Conservation (phyloP, 2,888 invertebrate species). For the Hemaris fuciformis region DNA sequence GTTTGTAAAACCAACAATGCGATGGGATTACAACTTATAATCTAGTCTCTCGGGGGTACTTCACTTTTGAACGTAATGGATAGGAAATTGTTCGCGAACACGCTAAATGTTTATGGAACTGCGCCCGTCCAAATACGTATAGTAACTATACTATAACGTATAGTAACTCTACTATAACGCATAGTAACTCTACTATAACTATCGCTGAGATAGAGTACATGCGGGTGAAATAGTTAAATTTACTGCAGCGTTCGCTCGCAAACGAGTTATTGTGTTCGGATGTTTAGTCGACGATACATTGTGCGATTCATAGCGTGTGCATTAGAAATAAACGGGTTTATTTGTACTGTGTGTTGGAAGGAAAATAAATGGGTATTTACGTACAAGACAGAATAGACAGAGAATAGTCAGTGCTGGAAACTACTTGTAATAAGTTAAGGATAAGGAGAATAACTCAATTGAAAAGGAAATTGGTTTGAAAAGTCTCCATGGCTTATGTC, state of each 20-base stretch:
- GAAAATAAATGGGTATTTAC: background rate
- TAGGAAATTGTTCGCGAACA: slow-evolving; percentile 36
- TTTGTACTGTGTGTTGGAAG: background rate
- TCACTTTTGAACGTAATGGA: slow-evolving; percentile 34
- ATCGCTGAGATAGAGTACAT: background rate
- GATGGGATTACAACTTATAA: background rate
- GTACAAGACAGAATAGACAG: background rate
- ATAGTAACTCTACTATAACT: background rate
- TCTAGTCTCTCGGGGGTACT: slow-evolving; percentile 18
- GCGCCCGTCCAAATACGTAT: background rate
- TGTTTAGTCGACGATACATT: slow-evolving; percentile 6
- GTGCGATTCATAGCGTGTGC: background rate
- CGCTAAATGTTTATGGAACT: slow-evolving; percentile 23
- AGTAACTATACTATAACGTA: background rate
- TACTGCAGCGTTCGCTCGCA: slow-evolving; percentile 25
- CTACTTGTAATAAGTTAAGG: too few relatives aligned
- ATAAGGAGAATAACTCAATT: too few relatives aligned
- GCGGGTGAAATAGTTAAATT: slow-evolving; percentile 35
- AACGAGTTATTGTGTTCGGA: slow-evolving; percentile 11
- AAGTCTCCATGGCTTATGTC: too few relatives aligned
- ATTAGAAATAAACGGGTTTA: background rate
- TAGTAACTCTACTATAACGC: too few relatives aligned
- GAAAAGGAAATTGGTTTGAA: background rate
- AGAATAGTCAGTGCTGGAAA: too few relatives aligned
- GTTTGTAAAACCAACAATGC: background rate